Evolutionary conservation across 92 coral and sea anemone genomes (phyloP), one percentile per base, ranked within the genome.

Genomic region (Pocillopora grandis): DNA sequence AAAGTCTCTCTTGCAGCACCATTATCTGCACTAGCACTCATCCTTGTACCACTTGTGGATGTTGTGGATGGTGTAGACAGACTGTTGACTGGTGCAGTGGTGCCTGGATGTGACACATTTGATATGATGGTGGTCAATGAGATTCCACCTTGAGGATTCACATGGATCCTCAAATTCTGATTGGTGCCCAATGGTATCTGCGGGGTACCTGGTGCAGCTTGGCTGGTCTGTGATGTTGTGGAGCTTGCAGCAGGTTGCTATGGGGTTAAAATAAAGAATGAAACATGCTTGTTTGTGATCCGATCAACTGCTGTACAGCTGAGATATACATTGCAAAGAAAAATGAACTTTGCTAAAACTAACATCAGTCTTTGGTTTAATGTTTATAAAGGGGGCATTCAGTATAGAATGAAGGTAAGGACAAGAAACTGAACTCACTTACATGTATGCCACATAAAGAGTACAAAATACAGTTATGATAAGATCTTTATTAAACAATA

Each of bases 111-210:
- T 21, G 92, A 88, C 2, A 85, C 72, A 62, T 90, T 88, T 23
- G 98, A 84, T 81, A 94, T 90, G 13, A 93, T 90, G 48, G 93
- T 89, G 9, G 98, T 94, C 48, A 94, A 82, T 20, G 95, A 86
- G 74, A 94, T 90, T 58, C 92, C 93, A 17, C 93, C 90, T 56
- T 91, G 94, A 13, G 98, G 98, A 66, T 89, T 87, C 14, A 89
- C 95, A 71, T 91, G 94, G n/a, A 91, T 85, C 19, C 93, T 87
- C 2, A 90, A 76, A 78, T 88, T 90, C 42, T 86, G 88, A 69
- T 90, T 90, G 33, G 87, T 87, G 2, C 90, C 85, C 15, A 36
- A 61, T 60, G 87, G 72, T 66, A 15, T 59, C 62, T 70, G 77
- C 36, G 80, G 27, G 12, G 80, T 35, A 23, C 65, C 55, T 58